These are phyloP conservation scores for Lepus americanus DNA, from an alignment of 2,113 vertebrate species.

Conservation along the genomic window DNA sequence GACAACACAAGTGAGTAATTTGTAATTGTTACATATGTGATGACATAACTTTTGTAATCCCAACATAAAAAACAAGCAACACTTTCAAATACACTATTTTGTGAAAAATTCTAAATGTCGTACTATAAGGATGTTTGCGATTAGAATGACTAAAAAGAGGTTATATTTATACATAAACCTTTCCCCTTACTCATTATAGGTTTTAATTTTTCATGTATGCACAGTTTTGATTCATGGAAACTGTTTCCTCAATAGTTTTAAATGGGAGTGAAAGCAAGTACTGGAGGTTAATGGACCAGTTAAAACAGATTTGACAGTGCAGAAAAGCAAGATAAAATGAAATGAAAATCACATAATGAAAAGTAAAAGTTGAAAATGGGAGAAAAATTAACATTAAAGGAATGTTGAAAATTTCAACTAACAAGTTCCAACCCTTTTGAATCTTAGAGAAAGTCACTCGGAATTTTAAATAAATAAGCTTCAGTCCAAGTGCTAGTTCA, in stretches of 20 bases:
- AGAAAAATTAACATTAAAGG: conserved; percentile 66
- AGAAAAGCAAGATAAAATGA: conserved; percentile 64
- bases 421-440: conserved; percentile 64
- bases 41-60: conserved; percentile 76
- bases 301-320: conserved; percentile 76
- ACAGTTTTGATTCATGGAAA: conserved; percentile 55
- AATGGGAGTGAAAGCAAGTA: conserved; percentile 75
- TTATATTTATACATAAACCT: conserved; percentile 56
- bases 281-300: conserved; percentile 69
- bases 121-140: conserved; percentile 82
- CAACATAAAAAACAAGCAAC: conserved; percentile 66
- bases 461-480: conserved; percentile 80
- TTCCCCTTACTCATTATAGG: conserved; percentile 63
- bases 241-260: background rate
- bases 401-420: conserved; percentile 70
- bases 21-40: conserved; percentile 69
- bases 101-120: conserved; percentile 88
- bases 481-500: conserved; percentile 52
- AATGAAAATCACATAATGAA: background rate
- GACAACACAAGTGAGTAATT: conserved; percentile 67
- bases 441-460: conserved; percentile 72
- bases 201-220: conserved; percentile 72
- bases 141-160: conserved; percentile 78
- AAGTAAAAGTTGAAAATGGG: background rate
- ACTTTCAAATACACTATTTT: conserved; percentile 81